phyloP scores from a whole-genome alignment of 1,140 invertebrate species.

The Varroa destructor region DNA sequence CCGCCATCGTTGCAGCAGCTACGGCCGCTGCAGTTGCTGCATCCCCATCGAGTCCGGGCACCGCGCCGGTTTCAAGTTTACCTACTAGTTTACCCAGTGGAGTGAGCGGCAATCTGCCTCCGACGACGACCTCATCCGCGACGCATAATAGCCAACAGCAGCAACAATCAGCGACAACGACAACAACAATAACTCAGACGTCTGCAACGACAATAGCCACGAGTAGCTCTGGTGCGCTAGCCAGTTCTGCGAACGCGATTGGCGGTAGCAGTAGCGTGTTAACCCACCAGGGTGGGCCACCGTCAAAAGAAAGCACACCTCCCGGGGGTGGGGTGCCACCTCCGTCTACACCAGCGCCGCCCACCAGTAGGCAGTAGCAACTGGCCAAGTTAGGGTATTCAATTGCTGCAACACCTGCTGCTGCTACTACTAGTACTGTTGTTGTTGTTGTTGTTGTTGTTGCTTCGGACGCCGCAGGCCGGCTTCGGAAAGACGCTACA shows the following conservation, averaged over 20 bases:
- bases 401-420: slow-evolving; percentile 8
- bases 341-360: too few relatives aligned
- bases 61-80: neutral
- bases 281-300: neutral
- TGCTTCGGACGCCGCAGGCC: neutral
- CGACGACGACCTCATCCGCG: too few relatives aligned
- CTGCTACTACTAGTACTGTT: neutral
- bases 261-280: too few relatives aligned
- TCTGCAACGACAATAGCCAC: too few relatives aligned
- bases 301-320: slow-evolving; percentile 17
- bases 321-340: neutral
- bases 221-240: too few relatives aligned
- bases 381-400: slow-evolving; percentile 27
- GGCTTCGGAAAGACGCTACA: neutral
- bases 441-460: neutral
- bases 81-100: neutral
- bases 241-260: too few relatives aligned
- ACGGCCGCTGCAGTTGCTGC: neutral
- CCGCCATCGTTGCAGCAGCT: neutral
- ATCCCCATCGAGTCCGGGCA: neutral
- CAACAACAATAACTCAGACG: too few relatives aligned
- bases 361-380: slow-evolving; percentile 9
- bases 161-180: too few relatives aligned
- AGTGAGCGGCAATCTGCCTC: neutral
- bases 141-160: too few relatives aligned